Conservation (phyloP, 2,797 vertebrate species). For the Podarcis siculus region DNA sequence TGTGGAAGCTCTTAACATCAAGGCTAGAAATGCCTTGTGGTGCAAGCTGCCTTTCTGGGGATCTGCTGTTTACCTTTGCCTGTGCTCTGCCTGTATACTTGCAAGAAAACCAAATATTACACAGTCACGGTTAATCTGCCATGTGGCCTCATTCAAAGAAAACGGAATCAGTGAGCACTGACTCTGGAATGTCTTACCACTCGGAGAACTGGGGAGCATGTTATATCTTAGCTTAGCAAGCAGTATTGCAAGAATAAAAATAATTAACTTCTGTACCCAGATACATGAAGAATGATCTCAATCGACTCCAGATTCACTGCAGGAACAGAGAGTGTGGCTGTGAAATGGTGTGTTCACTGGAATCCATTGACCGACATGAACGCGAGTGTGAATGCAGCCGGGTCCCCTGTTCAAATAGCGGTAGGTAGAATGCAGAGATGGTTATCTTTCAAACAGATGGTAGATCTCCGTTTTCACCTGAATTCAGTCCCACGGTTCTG, state of each 20-base stretch:
- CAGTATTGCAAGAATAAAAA: not conserved
- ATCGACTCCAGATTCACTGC: constrained; percentile 88
- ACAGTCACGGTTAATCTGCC: not conserved
- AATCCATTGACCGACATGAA: constrained; percentile 87
- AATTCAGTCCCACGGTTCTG: not conserved
- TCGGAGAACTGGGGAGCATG: not conserved
- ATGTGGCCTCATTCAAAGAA: not conserved
- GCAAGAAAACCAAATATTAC: not conserved
- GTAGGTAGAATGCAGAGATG: constrained; percentile 67
- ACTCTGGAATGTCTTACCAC: not conserved
- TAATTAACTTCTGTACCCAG: constrained; percentile 64
- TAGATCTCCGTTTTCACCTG: not conserved
- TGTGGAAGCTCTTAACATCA: not conserved
- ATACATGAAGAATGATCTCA: constrained; percentile 93
- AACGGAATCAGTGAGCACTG: not conserved
- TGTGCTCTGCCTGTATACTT: not conserved
- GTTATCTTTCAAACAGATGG: not conserved
- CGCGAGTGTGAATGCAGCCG: constrained; percentile 86
- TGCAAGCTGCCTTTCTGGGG: not conserved
- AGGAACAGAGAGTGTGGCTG: constrained; percentile 85
- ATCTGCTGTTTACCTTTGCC: not conserved
- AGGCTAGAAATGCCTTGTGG: not conserved
- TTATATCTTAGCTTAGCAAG: not conserved
- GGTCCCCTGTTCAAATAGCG: constrained; percentile 84
- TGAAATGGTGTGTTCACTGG: constrained; percentile 86